These are phyloP conservation scores for Carollia perspicillata DNA, from an alignment of 2,113 vertebrate genomes.

Conservation along the genomic window DNA sequence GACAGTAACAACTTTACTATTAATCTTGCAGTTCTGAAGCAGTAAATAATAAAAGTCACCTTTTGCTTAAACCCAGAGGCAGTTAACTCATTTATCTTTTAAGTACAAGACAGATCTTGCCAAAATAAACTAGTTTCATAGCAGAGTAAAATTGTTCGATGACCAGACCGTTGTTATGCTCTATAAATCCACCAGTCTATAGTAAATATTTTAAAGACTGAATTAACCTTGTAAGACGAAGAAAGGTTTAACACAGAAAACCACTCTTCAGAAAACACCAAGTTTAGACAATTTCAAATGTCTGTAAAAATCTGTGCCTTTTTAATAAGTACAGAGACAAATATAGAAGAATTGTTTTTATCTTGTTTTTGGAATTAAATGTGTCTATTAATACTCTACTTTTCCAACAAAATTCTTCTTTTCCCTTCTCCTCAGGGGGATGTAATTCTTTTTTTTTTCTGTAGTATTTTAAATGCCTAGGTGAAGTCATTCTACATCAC, in stretches of 20 bases:
- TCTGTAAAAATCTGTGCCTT: not conserved
- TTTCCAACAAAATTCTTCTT: not conserved
- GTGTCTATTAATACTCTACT: not conserved
- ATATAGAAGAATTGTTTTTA: not conserved
- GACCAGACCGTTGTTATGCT: not conserved
- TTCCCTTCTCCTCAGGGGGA: not conserved
- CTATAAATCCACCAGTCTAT: not conserved
- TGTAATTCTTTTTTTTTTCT: not conserved
- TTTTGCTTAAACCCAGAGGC: not conserved
- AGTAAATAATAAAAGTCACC: not conserved
- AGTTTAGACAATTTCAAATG: not conserved
- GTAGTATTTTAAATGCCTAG: not conserved
- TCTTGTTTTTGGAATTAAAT: constrained; percentile 4
- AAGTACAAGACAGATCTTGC: not conserved
- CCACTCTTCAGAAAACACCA: not conserved
- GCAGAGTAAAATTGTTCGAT: not conserved
- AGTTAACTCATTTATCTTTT: not conserved
- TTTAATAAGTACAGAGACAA: not conserved
- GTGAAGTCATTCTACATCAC: not conserved
- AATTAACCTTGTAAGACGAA: not conserved
- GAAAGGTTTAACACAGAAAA: not conserved
- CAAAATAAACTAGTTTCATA: constrained; percentile 31
- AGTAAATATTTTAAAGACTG: not conserved
- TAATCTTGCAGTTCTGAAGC: not conserved
- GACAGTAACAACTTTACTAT: not conserved